Evolutionary conservation across 1,140 invertebrate species (phyloP), one percentile per base, ranked within the genome.

Genomic region (Idris sp.): DNA sequence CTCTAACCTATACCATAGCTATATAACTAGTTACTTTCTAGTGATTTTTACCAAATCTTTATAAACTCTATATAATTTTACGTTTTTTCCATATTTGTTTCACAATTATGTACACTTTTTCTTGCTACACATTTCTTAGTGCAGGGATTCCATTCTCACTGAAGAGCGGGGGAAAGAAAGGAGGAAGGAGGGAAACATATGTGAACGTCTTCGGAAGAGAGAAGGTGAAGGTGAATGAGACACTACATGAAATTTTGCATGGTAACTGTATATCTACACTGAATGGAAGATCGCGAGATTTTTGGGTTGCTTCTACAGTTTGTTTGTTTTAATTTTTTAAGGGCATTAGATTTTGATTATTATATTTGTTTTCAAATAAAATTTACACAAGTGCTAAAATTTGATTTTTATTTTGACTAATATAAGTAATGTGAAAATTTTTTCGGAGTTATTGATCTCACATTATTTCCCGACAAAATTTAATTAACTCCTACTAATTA

Each of bases 201-300:
- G n/a, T 31, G 26, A 56, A 19, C 15, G 26, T 56, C 25, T 31
- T n/a, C 10, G 8, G n/a, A 56, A 56, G 19, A 31, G 36, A 56
- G 51, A 56, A 56, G 51, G 51, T 56, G 36, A 56, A 56, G 51
- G 51, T 38, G 11, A 56, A 19, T 36, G 14, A 36, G 48, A 46
- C n/a, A n/a, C n/a, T 46, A 14, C 43, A 25, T 16, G 25, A 41
- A 14, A 11, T 14, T 38, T 33, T 40, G 8, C 22, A 38, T 25
- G 49, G 35, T 53, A 53, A 35, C 15, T n/a, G n/a, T n/a, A n/a
- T n/a, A n/a, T 30, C 18, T 38, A 7, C 0, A 25, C 22, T 40
- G 49, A 56, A 43, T 43, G 38, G 51, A 56, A 56, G 36, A 26
- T 56, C 51, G n/a, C n/a, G 43, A 41, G 43, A 15, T 43, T 56